Conservation (phyloP, 2,113 vertebrate species). For the Callipepla californica region DNA sequence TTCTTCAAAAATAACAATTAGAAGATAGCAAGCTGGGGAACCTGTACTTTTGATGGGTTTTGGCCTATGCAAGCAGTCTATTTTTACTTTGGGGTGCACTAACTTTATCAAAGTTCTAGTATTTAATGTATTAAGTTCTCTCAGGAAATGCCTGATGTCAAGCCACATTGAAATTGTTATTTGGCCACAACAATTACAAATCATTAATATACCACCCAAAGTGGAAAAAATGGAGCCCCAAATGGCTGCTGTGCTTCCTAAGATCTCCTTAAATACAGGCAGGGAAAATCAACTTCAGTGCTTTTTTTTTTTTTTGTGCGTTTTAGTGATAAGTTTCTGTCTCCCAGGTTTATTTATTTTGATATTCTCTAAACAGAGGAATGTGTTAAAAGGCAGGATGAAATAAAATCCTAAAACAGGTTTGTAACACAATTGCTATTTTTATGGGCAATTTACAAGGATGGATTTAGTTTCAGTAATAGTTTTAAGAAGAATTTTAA, state of each 20-base stretch:
- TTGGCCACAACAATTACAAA: not conserved
- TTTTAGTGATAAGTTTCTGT: not conserved
- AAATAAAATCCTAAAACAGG: conserved; percentile 35
- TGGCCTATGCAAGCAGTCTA: not conserved
- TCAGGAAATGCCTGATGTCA: not conserved
- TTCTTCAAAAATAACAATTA: not conserved
- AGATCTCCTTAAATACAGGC: not conserved
- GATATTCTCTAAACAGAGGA: not conserved
- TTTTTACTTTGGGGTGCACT: not conserved
- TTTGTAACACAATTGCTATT: conserved; percentile 46
- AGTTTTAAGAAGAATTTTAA: conserved; percentile 67
- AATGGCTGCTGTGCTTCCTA: not conserved
- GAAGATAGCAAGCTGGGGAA: not conserved
- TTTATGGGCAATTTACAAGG: conserved; percentile 64
- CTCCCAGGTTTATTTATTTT: conserved; percentile 10
- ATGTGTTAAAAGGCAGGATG: conserved; percentile 54
- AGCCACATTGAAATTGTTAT: not conserved
- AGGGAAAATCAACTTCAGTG: not conserved
- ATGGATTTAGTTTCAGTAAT: conserved; percentile 60
- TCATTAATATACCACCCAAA: not conserved
- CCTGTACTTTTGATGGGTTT: not conserved
- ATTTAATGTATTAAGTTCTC: not conserved
- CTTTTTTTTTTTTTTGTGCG: not conserved
- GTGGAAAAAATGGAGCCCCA: not conserved
- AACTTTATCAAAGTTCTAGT: not conserved